Conservation (phyloP, 2,888 invertebrate species). For the Bugula neritina region DNA sequence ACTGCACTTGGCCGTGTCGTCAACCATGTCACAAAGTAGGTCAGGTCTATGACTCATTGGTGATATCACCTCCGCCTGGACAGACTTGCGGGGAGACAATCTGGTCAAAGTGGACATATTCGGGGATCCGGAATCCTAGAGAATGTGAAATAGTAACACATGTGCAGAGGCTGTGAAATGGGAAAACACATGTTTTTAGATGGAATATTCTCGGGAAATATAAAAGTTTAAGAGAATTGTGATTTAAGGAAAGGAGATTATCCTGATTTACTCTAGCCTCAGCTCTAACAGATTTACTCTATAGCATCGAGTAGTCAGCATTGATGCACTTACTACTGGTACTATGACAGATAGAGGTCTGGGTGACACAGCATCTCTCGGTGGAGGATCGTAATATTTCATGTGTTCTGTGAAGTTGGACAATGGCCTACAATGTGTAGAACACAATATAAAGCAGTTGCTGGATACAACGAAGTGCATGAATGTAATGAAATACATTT, state of each 20-base stretch:
- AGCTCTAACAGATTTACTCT: too few species aligned
- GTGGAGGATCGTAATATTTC: slow-evolving; percentile 25
- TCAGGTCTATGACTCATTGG: slow-evolving; percentile 17
- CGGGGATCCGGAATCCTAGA: neutral
- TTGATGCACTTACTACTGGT: slow-evolving; percentile 19
- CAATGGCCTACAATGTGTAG: slow-evolving; percentile 22
- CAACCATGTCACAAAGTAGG: slow-evolving; percentile 18
- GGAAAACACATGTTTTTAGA: too few species aligned
- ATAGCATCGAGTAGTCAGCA: too few species aligned
- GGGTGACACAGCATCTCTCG: neutral
- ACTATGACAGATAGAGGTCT: slow-evolving; percentile 3
- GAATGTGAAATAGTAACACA: too few species aligned
- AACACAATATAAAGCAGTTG: too few species aligned
- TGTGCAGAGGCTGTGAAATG: too few species aligned
- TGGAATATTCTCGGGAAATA: too few species aligned
- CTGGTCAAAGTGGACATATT: neutral
- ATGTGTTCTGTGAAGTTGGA: slow-evolving; percentile 25
- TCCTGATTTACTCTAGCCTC: too few species aligned
- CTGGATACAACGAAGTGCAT: too few species aligned
- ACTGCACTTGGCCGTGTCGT: neutral
- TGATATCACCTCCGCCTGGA: neutral
- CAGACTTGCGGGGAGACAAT: neutral
- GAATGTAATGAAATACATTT: too few species aligned
- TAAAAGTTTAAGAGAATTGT: too few species aligned
- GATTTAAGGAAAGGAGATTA: too few species aligned